Evolutionary conservation across 53 echinoderm and acorn worm species (phyloP), one percentile per base, ranked within the genome.

Genomic region (Hippasteria phrygiana): DNA sequence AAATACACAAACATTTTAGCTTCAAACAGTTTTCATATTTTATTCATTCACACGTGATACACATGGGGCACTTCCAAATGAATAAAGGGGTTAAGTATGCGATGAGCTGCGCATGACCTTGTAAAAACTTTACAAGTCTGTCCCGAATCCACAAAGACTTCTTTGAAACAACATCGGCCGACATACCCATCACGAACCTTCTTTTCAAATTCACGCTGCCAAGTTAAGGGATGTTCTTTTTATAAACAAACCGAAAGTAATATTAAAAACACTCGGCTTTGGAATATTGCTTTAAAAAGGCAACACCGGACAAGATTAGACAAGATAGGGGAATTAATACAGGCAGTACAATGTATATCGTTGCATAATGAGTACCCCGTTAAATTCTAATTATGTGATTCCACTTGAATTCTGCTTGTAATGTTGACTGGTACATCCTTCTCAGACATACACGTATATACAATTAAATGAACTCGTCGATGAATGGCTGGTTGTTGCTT

Each of bases 41-140:
- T 41, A 40, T 72, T 72, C n/a, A 16, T 41, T 72, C 72, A 72
- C 72, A 72, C 72, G 72, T 72, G 72, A 72, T 72, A 42, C 72
- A 72, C 41, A 41, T 24, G 4, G 20, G 71, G 14, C 71, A 29
- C 37, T 71, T 20, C 1, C 66, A 37, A 38, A 54, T 18, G 3
- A 42, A 41, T 1, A 72, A 72, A 14, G 35, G 7, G 32, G 69
- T 67, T 33, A 72, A 72, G 41, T 10, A 72, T 41, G 41, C 26
- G 26, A 22, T n/a, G 4, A 24, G 20, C n/a, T 22, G 7, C 3
- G 54, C 17, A 54, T 24, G 26, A 24, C 16, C 17, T 59, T 18
- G 22, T 59, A 24, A 12, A 22, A 59, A 17, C 59, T 22, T 59
- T 3, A 59, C 22, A 14, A 22, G 7, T 59, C n/a, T 24, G 16